Evolutionary conservation across 2,797 vertebrate genomes (phyloP), one percentile per base, ranked within the genome.

Genomic region (Tolypeutes matacus): DNA sequence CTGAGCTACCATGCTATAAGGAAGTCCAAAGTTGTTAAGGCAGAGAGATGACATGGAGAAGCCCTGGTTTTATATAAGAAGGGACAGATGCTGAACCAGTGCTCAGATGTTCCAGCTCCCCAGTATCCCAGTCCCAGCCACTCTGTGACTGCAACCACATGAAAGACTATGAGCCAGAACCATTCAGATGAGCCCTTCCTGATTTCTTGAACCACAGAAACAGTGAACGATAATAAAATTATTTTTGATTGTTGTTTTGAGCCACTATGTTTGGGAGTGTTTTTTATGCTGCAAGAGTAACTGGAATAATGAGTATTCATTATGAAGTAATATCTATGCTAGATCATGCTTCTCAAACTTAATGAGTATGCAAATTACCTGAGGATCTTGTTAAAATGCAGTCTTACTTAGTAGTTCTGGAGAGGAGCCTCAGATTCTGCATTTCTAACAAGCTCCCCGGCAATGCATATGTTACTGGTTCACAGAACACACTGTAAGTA

Each of bases 371-470:
- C 23, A 17, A 64, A 76, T 81, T 15, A 7, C 23, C n/a, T 86
- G 20, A 2, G 7, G 25, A 60, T 49, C 67, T 65, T 60, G 20
- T 75, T 53, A 69, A 70, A 69, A 78, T 25, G 1, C 69, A 60
- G 34, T 65, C 53, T 67, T 76, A 1, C 46, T 70, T 15, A 62
- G 25, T 58, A 88, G 17, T 10, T 86, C 42, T 70, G 29, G 36
- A 80, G 69, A 89, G 82, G 17, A 91, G 10, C 17, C 85, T 88
- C n/a, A 25, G 69, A 31, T 34, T 83, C 49, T 96, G 20, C 62
- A 49, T 78, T 83, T 95, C 49, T 70, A 60, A 13, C 18, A 90
- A 34, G 10, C 13, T 65, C 12, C 46, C 17, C 29, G 76, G 1
- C 1, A 3, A 64, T 23, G 34, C 4, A 1, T 1, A 10, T 18